These are phyloP conservation scores for Apamea crenata DNA, from an alignment of 2,888 invertebrate species.

Conservation along the genomic window DNA sequence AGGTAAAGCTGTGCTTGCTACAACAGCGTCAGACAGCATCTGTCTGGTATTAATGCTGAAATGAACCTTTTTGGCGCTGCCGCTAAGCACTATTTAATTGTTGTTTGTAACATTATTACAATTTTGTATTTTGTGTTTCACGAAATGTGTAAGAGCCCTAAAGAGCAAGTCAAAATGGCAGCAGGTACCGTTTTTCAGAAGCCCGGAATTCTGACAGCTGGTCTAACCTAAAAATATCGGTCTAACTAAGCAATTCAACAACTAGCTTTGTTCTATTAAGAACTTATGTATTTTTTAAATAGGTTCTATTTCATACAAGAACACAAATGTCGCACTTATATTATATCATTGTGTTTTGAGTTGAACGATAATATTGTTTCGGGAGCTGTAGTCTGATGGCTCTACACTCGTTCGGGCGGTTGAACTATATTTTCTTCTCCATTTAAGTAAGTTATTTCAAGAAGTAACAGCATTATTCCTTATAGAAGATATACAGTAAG, in stretches of 20 bases:
- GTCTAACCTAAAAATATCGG: neutral
- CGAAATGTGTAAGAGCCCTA: too few relatives aligned
- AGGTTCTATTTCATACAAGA: neutral
- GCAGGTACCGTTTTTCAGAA: neutral
- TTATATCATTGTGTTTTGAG: neutral
- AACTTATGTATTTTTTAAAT: too few relatives aligned
- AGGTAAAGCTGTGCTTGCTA: neutral
- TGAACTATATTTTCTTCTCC: neutral
- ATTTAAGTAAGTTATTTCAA: neutral
- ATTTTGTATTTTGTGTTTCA: too few relatives aligned
- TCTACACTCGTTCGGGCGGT: neutral
- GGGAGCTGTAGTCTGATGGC: neutral
- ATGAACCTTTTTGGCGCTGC: too few relatives aligned
- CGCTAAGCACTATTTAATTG: too few relatives aligned
- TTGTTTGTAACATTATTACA: too few relatives aligned
- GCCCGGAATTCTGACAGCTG: neutral
- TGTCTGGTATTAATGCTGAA: too few relatives aligned
- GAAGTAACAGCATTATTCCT: neutral
- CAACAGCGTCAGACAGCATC: too few relatives aligned
- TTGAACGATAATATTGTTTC: slow-evolving; percentile 1
- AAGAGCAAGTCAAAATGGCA: neutral
- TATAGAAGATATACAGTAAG: neutral
- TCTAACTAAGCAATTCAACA: neutral
- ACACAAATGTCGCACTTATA: neutral
- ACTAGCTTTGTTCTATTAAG: neutral